Evolutionary conservation across 64 coral and sea anemone species (phyloP), one percentile per base, ranked within the genome.

Genomic region (Actinia equina): DNA sequence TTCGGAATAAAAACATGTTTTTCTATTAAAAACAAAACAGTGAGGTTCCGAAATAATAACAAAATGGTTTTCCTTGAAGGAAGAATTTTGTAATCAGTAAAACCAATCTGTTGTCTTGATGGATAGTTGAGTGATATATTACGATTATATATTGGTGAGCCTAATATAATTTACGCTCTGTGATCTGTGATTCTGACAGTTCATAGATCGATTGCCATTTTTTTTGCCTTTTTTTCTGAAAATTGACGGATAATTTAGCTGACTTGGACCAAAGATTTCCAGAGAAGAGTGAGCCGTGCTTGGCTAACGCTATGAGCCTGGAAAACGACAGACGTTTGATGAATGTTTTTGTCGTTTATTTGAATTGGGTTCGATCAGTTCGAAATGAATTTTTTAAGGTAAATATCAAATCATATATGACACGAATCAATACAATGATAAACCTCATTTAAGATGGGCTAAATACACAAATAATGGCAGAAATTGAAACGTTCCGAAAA

Each of bases 401-500:
- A 81, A 81, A 81, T 52, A 81, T n/a, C 42, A 81, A 44, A 20
- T 81, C 78, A n/a, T 22, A 81, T 18, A 81, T 81, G 78, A 81
- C 78, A 81, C 17, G 43, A 52, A 37, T 44, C 17, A 52, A 52
- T 52, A 81, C 49, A 45, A 81, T 81, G 19, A n/a, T 52, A 52
- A 81, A 20, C 19, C 78, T 52, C 78, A 51, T 81, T 81, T 52
- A 81, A 81, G 49, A 17, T 81, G 49, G 19, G 11, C 45, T 81
- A 52, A 49, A 52, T 81, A 81, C 78, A 81, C 49, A 81, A 81
- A 81, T 81, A 81, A 81, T 19, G 44, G 7, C 3, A 14, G 49
- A 81, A 81, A 81, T 81, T 81, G 78, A 81, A 81, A 81, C 78
- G 78, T 81, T 81, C 78, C 78, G 78, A 52, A 81, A 81, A 81